Evolutionary conservation across 2,113 vertebrate genomes (phyloP).

Genomic region (Anhinga rufa): DNA sequence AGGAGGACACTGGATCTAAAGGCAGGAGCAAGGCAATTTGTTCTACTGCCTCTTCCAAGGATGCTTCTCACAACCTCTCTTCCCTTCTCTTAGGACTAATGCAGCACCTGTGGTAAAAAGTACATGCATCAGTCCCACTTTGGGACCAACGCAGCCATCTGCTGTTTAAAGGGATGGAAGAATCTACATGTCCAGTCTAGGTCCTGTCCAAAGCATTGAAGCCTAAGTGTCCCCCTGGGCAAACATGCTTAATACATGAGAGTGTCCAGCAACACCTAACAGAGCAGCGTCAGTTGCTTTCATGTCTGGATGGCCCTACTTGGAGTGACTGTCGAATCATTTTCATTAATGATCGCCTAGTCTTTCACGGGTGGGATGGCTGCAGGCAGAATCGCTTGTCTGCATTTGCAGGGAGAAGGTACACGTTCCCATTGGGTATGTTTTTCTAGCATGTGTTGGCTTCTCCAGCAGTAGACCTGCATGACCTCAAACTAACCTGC

Average conservation of each 20-base stretch:
- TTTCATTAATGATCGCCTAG: not conserved
- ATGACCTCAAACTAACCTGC: not conserved
- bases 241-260: not conserved
- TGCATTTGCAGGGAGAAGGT: not conserved
- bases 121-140: accelerated
- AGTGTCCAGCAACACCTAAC: accelerated
- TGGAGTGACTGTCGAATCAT: not conserved
- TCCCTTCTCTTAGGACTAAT: not conserved
- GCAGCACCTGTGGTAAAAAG: not conserved
- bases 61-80: not conserved
- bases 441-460: not conserved
- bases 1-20: not conserved
- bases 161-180: not conserved
- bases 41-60: not conserved
- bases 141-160: not conserved
- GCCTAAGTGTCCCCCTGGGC: not conserved
- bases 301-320: not conserved
- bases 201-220: not conserved
- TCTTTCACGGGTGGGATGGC: not conserved
- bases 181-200: accelerated
- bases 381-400: not conserved
- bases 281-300: not conserved
- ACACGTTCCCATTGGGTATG: not conserved
- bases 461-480: not conserved
- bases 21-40: not conserved